phyloP scores from a whole-genome alignment of 2,113 vertebrate species.

The Myotis yumanensis region DNA sequence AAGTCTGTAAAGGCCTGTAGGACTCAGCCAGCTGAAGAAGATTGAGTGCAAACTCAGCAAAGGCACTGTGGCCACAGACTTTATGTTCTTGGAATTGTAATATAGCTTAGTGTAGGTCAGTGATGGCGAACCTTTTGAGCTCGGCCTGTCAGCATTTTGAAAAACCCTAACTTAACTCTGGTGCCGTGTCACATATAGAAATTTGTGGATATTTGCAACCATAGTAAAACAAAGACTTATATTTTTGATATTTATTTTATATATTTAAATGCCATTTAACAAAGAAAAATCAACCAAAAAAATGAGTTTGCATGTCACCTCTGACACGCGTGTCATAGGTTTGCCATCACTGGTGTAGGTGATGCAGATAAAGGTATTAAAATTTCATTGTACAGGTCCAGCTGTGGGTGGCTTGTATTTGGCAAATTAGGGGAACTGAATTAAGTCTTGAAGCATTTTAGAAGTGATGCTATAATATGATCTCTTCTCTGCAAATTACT shows the following conservation, averaged over 20 bases:
- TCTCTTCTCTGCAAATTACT: constrained; percentile 36
- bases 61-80: not conserved
- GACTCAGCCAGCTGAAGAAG: not conserved
- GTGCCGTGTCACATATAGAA: no score
- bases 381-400: not conserved
- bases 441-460: constrained; percentile 39
- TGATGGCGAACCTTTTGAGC: no score
- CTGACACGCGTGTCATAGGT: no score
- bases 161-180: no score
- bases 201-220: no score
- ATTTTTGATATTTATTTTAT: no score
- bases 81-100: not conserved
- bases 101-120: not conserved
- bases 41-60: not conserved
- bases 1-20: not conserved
- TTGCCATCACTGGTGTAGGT: not conserved
- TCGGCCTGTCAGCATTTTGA: no score
- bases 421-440: constrained; percentile 32
- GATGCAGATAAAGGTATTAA: not conserved
- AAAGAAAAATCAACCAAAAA: no score
- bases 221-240: no score
- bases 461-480: constrained; percentile 44
- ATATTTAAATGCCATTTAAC: no score
- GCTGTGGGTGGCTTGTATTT: not conserved
- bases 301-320: no score